These are phyloP conservation scores for Talpa occidentalis DNA, from an alignment of 2,113 vertebrate genomes.

Conservation along the genomic window DNA sequence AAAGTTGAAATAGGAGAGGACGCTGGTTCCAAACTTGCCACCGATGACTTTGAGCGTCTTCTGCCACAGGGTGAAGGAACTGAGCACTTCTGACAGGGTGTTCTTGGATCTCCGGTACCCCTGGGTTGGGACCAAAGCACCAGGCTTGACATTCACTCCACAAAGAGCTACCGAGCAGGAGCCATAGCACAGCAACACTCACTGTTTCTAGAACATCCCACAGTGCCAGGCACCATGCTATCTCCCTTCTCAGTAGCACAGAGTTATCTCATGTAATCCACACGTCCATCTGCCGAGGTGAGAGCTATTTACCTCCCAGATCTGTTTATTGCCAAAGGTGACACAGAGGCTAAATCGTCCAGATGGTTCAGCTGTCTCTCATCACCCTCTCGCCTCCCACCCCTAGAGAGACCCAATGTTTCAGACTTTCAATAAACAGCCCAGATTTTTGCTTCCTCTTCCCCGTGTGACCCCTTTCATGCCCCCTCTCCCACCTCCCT, in stretches of 20 bases:
- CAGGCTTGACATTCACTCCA: background rate
- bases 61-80: conserved; percentile 87
- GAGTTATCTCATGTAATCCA: background rate
- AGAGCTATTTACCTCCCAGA: background rate
- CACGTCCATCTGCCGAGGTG: background rate
- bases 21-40: conserved; percentile 93
- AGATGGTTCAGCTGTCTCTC: background rate
- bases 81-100: conserved; percentile 80
- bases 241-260: background rate
- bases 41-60: conserved; percentile 93
- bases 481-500: background rate
- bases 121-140: conserved; percentile 79
- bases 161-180: background rate
- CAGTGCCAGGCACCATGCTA: background rate
- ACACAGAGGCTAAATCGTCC: background rate
- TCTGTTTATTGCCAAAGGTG: background rate
- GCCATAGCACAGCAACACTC: rapidly evolving
- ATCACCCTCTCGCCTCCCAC: background rate
- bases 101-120: conserved; percentile 85
- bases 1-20: conserved; percentile 95
- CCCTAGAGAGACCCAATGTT: background rate
- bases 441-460: background rate
- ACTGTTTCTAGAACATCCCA: rapidly evolving
- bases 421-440: background rate
- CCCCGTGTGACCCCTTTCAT: background rate